Base-by-base conservation (phyloP, 1,140 invertebrate species). In the Achroia grisella region DNA sequence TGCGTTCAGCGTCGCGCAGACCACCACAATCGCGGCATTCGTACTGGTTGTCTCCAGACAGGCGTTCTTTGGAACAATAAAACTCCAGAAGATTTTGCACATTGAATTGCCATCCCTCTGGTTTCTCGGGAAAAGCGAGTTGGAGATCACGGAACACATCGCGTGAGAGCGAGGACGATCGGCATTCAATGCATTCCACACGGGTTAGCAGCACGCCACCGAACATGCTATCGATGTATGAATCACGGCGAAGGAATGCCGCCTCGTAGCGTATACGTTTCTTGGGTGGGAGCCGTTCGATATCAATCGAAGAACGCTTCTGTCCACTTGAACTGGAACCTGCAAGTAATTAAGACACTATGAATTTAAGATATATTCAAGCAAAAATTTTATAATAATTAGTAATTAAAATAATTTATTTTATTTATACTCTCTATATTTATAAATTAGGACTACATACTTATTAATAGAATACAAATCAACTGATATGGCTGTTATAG, bases 101-200 rank as follows among this genome's bases (percentile, higher is more conserved):
- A 8, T 87, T 90, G 39, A 90, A 87, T 33, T 85, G 73, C 39
- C 83, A 80, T 48, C 83, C 73, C 17, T 87, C 63, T 45, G 87
- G 72, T 55, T 88, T 88, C 33, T 91, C 90, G 0, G 94, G 93
- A 72, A 95, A 95, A 0, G 94, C 93, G 4, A 96, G 78, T 42
- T 94, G 93, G 4, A 96, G 78, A 56, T 96, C 95, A 2, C 92
- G 89, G 76, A 95, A 95, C 40, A 89, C 89, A 68, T 95, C 94
- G 5, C 89, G 89, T 10, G 92, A 91, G 29, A 89, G 86, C 2
- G 93, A 95, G 37, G 90, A 88, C 2, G 88, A 89, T 31, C 88
- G 80, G 70, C 94, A 96, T 5, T 87, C 88, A 1, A 88, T 81
- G 64, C 94, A 96, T 44, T 89, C 89, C 10, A 93, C 91, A 0